Evolutionary conservation across 2,113 vertebrate species (phyloP), one percentile per base, ranked within the genome.

Genomic region (Periophthalmodon schlosseri): DNA sequence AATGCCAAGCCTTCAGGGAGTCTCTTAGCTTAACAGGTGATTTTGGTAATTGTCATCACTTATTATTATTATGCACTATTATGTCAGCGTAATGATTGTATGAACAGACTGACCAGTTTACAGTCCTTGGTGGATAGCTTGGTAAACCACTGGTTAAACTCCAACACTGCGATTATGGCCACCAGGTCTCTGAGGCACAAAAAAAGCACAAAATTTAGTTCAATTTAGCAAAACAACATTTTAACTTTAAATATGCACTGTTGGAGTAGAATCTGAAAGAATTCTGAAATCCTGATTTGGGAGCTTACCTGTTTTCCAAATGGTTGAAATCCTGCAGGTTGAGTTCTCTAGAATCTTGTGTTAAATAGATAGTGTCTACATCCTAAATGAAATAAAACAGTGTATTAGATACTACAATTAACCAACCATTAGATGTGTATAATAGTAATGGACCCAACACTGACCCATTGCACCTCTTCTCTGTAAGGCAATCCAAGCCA

Each of bases 121-220:
- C 96, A 95, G 88, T 99, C 97, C 92, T 97, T 98, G 3, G 95
- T 96, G 74, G 96, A 96, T 73, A 99, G 93, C 85, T 97, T 99
- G 80, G 95, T 97, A 93, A 99, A 99, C 97, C 97, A 99, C 90
- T 97, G 97, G 89, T 98, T 99, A 74, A 97, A 98, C 69, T 99
- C 97, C 91, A 99, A 91, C 2, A 96, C 96, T 68, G 96, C 97
- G 73, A 98, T 95, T 87, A 99, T 99, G 49, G 97, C 97, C 87
- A 98, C 96, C 87, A 99, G 94, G 93, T 99, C 97, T 93, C 97
- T 99, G 91, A 91, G 74, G 89, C 1, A 28, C 28, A 28, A 28
- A 28, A 91, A 80, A 77, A 77, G 77, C 69, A 89, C 46, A 76
- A 68, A 73, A 75, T 73, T 78, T 1, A 70, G 34, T 8, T 7